Evolutionary conservation across 1,140 invertebrate genomes (phyloP).

Genomic region (Mylabris phalerata): DNA sequence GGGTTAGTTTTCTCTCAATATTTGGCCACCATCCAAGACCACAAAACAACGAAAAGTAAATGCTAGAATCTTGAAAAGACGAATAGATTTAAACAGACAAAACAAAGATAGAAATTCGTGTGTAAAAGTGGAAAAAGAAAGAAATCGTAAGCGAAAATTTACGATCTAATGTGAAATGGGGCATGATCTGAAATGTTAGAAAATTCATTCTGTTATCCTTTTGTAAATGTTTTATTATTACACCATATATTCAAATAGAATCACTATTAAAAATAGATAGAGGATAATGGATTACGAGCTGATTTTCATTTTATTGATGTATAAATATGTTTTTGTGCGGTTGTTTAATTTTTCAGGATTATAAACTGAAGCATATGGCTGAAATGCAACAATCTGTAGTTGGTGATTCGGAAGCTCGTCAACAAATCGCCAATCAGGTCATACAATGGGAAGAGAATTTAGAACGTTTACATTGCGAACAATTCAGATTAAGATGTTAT

Average conservation of each 20-base stretch:
- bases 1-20: conserved; percentile 6
- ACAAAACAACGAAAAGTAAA: conserved; percentile 18
- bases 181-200: conserved; percentile 16
- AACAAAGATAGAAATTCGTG: background rate
- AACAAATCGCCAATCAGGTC: conserved; percentile 89
- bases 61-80: conserved; percentile 1
- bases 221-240: conserved; percentile 18
- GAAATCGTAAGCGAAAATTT: conserved; percentile 5
- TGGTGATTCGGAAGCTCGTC: conserved; percentile 81
- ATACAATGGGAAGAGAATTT: conserved; percentile 94
- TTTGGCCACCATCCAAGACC: conserved; percentile 16
- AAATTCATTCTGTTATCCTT: conserved; percentile 15
- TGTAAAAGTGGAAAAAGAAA: background rate
- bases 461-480: conserved; percentile 92
- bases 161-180: conserved; percentile 21
- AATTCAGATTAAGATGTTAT: conserved; percentile 92
- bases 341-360: conserved; percentile 59
- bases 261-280: too few species aligned
- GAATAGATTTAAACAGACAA: background rate
- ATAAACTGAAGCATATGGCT: conserved; percentile 96
- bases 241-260: too few species aligned
- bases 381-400: conserved; percentile 93
- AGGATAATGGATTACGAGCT: background rate
- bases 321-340: too few species aligned
- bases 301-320: too few species aligned